Conservation (phyloP, 2,113 vertebrate species). For the Girardinichthys multiradiatus region DNA sequence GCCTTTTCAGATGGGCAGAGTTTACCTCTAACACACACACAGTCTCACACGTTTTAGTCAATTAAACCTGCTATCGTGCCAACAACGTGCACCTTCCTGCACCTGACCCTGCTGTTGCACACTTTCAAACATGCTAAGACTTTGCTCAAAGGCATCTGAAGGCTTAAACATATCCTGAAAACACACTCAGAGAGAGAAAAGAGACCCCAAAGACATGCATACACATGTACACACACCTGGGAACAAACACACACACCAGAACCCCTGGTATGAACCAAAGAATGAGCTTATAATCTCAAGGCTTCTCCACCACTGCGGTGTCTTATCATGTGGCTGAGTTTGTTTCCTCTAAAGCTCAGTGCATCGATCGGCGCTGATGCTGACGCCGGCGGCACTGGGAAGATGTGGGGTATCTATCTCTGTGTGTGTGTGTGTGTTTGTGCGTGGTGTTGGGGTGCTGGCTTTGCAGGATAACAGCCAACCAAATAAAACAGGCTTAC, state of each 20-base stretch:
- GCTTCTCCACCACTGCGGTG: slow-evolving; percentile 57
- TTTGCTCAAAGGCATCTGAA: slow-evolving; percentile 39
- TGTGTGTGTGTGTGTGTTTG: slow-evolving; percentile 4
- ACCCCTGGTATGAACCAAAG: slow-evolving; percentile 52
- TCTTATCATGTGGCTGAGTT: slow-evolving; percentile 74
- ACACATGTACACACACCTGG: slow-evolving; percentile 14
- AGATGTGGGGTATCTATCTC: slow-evolving; percentile 23
- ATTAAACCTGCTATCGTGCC: slow-evolving; percentile 40
- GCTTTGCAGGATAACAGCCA: slow-evolving; percentile 74
- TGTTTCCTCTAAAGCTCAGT: slow-evolving; percentile 72
- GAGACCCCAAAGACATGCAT: slow-evolving; percentile 18
- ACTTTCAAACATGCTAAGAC: slow-evolving; percentile 11
- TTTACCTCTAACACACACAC: slow-evolving; percentile 32
- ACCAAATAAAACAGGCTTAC: slow-evolving; percentile 76
- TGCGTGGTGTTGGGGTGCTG: neutral
- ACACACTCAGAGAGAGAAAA: slow-evolving; percentile 17
- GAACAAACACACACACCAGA: slow-evolving; percentile 22
- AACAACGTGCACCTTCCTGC: slow-evolving; percentile 35
- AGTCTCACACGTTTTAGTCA: slow-evolving; percentile 38
- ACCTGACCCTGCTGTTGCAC: slow-evolving; percentile 22
- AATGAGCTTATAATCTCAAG: slow-evolving; percentile 68
- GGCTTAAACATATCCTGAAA: slow-evolving; percentile 7
- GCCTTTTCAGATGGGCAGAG: slow-evolving; percentile 46
- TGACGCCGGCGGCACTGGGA: slow-evolving; percentile 58
- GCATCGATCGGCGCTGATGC: slow-evolving; percentile 73